Percentiles rank a stretch among this genome's conserved stretches.
Conservation (phyloP, 2,797 vertebrate genomes). For the Antrozous pallidus region DNA sequence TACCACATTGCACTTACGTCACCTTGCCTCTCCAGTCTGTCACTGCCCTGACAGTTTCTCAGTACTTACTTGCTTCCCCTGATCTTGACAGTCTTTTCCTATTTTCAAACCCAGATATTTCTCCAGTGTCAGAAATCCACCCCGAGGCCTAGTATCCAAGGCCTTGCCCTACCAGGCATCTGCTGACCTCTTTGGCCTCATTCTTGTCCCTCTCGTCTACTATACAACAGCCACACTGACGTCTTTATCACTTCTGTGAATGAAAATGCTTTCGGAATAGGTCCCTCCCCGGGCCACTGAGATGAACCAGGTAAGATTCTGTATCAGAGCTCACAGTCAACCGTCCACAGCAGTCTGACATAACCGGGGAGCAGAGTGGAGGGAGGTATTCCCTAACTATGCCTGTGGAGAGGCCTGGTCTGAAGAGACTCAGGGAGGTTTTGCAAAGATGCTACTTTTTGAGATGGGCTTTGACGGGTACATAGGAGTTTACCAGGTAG, state of each 20-base stretch:
- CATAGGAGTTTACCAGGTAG: neutral
- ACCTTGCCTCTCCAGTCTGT: neutral
- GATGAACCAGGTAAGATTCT: neutral
- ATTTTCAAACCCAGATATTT: neutral
- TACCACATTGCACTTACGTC: neutral
- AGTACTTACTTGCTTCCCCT: neutral
- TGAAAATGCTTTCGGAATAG: neutral
- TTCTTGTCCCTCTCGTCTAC: neutral
- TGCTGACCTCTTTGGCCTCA: neutral
- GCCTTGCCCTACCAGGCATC: neutral
- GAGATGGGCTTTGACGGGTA: neutral
- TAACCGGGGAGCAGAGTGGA: neutral
- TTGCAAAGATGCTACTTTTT: neutral
- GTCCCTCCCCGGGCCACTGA: neutral
- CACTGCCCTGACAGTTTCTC: neutral
- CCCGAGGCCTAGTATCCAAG: neutral
- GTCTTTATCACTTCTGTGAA: neutral
- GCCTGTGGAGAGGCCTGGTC: neutral
- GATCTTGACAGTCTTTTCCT: neutral
- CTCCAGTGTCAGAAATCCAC: neutral
- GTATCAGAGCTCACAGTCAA: neutral
- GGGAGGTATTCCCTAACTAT: neutral
- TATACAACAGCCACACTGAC: rapidly evolving
- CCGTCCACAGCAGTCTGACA: neutral
- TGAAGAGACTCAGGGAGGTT: neutral